Evolutionary conservation across 2,797 vertebrate species (phyloP), one percentile per base, ranked within the genome.

Genomic region (Brachymystax lenok): DNA sequence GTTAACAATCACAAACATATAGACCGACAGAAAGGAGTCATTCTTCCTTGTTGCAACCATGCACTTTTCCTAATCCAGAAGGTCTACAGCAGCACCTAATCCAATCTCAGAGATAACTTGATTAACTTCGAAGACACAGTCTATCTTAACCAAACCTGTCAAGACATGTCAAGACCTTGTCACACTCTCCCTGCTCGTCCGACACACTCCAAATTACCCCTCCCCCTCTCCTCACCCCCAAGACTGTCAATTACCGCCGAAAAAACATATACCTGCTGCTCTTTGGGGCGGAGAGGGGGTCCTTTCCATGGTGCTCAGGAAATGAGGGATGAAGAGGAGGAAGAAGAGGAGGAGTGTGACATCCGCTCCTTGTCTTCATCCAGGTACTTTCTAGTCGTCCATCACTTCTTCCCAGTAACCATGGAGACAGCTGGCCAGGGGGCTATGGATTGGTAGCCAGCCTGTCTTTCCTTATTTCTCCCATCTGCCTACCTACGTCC

Each of bases 241-340:
- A 67, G 33, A 69, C 69, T 54, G 63, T 19, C 33, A 73, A 77
- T 74, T 28, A 68, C 30, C 77, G 70, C 69, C 73, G 69, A 69
- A 73, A 71, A 81, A 82, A 82, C 74, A 56, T 68, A 75, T 80
- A 83, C 84, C 83, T 87, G 80, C 78, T 68, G 77, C 21, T 78
- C 75, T 86, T 78, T n/a, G 19, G 19, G 77, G 73, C 52, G 71
- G 33, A 79, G 79, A 1, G 71, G 73, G 74, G 54, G 5, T 28
- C 63, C 63, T 28, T 28, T 66, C 27, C 24, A 28, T 28, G 35
- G 17, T 13, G 19, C 40, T 14, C 16, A 35, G n/a, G n/a, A n/a
- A 40, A 40, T 56, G 59, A 74, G 24, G 24, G 24, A 24, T 24
- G 24, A 24, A 24, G 24, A 24, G 24, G 24, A 35, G 61, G 52